Conservation (phyloP, 2,797 vertebrate genomes). For the Malurus splendens region DNA sequence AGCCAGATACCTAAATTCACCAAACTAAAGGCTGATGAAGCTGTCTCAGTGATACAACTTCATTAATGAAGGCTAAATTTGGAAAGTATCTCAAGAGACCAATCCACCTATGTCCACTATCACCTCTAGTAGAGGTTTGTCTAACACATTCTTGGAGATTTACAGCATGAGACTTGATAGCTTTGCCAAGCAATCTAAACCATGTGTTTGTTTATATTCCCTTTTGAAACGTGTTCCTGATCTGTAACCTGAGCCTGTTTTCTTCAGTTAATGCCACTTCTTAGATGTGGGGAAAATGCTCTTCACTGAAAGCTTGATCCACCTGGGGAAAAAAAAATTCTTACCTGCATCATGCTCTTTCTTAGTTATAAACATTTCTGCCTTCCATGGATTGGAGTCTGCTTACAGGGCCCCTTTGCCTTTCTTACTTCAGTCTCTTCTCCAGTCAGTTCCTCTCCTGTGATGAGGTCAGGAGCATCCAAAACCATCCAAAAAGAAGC, state of each 20-base stretch:
- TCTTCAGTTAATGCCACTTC: not conserved
- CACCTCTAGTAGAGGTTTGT: not conserved
- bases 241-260: not conserved
- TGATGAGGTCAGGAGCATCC: not conserved
- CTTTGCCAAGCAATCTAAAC: not conserved
- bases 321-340: not conserved
- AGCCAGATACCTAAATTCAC: not conserved
- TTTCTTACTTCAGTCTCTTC: not conserved
- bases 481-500: not conserved
- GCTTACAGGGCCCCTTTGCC: not conserved
- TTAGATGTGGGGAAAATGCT: not conserved
- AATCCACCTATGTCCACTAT: not conserved
- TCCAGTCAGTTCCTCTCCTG: not conserved
- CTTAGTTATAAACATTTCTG: not conserved
- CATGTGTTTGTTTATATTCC: not conserved
- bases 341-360: not conserved
- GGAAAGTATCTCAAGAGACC: not conserved
- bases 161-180: not conserved
- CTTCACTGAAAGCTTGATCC: not conserved
- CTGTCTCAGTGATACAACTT: not conserved
- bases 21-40: not conserved
- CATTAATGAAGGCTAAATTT: not conserved
- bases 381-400: not conserved
- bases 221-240: not conserved
- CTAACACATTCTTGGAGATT: not conserved